Evolutionary conservation across 2,797 vertebrate species (phyloP), one percentile per base, ranked within the genome.

Genomic region (Leptatherina wallacei): DNA sequence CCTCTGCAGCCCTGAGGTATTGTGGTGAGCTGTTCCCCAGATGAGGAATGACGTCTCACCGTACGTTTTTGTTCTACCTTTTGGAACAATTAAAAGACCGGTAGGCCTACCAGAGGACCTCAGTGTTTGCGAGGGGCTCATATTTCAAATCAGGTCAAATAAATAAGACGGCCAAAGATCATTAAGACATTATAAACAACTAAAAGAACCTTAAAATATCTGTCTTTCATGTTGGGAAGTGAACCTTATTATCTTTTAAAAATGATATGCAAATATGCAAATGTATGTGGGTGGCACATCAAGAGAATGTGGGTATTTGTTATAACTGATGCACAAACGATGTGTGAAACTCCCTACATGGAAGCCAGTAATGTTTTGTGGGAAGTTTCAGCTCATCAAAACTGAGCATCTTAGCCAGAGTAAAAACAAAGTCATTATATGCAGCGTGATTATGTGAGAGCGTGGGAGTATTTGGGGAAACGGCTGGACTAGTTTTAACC

Each of bases 401-500:
- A 62, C n/a, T 7, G 18, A 32, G 33, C 20, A 6, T 33, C 64
- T n/a, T 29, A 16, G 56, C 35, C 27, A 6, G 35, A 52, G 42
- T 52, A 14, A 1, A 3, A 18, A 49, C 38, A 4, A 13, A 27
- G 18, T 20, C 27, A 0, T 40, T 13, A 61, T 42, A 1, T 24
- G 35, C 38, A 51, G 32, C 6, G 12, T n/a, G 52, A 66, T 55
- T 55, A 49, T 16, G 44, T 44, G 51, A 29, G 11, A 29, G 11
- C 52, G 58, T 18, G 9, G 32, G 62, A 54, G 62, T 52, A 44
- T 2, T 2, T 40, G 24, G 20, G 20, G 54, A 71, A 84, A 69
- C 70, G 55, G 59, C 60, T 61, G 65, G 35, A 52, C 42, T 36
- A 1, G 51, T 47, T 82, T 58, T 64, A 63, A 83, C 59, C 40